phyloP scores from a whole-genome alignment of 1,140 invertebrate species.

The Drosophila athabasca region DNA sequence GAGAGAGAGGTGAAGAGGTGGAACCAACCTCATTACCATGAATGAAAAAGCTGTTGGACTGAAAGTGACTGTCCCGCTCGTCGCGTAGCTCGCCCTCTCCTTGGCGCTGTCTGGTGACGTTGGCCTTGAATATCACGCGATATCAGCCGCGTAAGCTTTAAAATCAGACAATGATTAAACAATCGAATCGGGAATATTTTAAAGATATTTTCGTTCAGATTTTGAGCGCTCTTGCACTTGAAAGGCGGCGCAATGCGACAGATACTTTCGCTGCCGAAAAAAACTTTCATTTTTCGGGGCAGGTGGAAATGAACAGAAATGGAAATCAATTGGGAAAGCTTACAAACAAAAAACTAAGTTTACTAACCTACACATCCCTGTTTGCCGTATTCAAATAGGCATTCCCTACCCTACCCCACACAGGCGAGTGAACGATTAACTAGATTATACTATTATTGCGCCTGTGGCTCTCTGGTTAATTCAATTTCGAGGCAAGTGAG shows the following conservation, averaged over 20 bases:
- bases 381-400: background rate
- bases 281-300: slow-evolving; percentile 42
- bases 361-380: slow-evolving; percentile 2
- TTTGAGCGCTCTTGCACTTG: too few relatives aligned
- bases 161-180: slow-evolving; percentile 42
- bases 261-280: slow-evolving; percentile 40
- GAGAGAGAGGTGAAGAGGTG: slow-evolving; percentile 11
- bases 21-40: slow-evolving; percentile 57
- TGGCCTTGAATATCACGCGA: slow-evolving; percentile 40
- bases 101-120: slow-evolving; percentile 14
- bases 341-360: background rate
- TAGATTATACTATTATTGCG: background rate
- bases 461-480: slow-evolving; percentile 3
- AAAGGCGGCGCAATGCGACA: slow-evolving; percentile 11
- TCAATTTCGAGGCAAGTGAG: slow-evolving; percentile 22
- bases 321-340: slow-evolving; percentile 51
- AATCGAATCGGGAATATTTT: background rate
- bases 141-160: slow-evolving; percentile 38
- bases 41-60: slow-evolving; percentile 55
- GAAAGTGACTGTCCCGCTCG: slow-evolving; percentile 51
- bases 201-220: slow-evolving; percentile 6
- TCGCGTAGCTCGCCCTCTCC: slow-evolving; percentile 43
- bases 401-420: slow-evolving; percentile 31
- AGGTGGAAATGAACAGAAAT: slow-evolving; percentile 10
- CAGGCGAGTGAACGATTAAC: too few relatives aligned